phyloP scores from a whole-genome alignment of 2,797 vertebrate species.

The Scolopax bukidnonensis region DNA sequence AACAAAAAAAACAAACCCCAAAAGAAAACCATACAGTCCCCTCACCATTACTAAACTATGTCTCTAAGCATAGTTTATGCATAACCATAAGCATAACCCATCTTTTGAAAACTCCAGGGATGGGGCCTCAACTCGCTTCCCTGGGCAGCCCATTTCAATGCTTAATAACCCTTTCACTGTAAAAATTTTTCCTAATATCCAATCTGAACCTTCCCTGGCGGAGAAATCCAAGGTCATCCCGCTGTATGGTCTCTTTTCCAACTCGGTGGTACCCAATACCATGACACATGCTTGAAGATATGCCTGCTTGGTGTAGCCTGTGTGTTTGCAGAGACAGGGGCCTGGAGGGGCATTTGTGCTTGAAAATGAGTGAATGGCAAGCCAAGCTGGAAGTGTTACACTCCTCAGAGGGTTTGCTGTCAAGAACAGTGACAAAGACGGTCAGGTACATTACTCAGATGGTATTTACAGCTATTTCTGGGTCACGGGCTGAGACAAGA shows the following conservation, averaged over 20 bases:
- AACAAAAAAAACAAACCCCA: no score
- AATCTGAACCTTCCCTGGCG: no score
- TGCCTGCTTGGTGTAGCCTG: neutral
- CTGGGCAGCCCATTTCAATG: no score
- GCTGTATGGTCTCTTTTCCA: neutral
- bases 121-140: no score
- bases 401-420: neutral
- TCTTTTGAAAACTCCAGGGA: no score
- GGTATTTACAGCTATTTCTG: constrained; percentile 27
- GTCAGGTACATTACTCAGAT: neutral
- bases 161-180: no score
- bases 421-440: neutral
- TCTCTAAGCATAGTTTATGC: no score
- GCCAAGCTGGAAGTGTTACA: neutral
- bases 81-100: no score
- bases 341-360: neutral
- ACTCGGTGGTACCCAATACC: rapidly evolving
- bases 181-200: no score
- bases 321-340: neutral
- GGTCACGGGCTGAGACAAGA: constrained; percentile 10
- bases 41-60: no score
- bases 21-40: no score
- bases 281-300: neutral
- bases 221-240: neutral
- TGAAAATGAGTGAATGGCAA: neutral